A percentile compares a stretch with the other conserved stretches of the same genome.
Evolutionary conservation across 2,888 invertebrate species (phyloP).

Genomic region (Neoscelio sp.): DNA sequence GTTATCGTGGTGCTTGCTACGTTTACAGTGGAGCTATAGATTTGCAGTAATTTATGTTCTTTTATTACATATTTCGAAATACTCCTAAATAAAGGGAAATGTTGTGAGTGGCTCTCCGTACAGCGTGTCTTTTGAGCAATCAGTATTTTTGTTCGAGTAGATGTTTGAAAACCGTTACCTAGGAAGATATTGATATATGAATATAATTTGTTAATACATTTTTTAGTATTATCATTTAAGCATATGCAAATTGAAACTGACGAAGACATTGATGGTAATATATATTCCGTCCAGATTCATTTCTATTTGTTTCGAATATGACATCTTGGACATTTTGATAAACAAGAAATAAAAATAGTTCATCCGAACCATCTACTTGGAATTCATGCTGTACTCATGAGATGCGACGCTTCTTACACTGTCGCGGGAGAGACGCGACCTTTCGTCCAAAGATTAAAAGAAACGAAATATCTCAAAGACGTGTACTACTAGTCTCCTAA

Average conservation of each 20-base stretch:
- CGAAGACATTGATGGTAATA: no score
- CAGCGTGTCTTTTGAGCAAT: conserved; percentile 36
- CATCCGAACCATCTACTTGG: conserved; percentile 15
- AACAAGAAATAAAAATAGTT: not conserved
- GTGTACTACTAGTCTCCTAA: conserved; percentile 72
- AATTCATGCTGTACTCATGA: conserved; percentile 25
- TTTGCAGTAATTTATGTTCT: not conserved
- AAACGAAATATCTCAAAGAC: conserved; percentile 40
- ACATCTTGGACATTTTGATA: conserved; percentile 40
- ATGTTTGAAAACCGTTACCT: no score
- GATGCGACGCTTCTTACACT: conserved; percentile 51
- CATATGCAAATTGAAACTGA: no score
- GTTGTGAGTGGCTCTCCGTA: conserved; percentile 30
- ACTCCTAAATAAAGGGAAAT: conserved; percentile 16
- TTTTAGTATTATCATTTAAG: no score
- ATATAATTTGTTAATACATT: no score
- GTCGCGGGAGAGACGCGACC: conserved; percentile 43
- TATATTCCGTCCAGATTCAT: conserved; percentile 40
- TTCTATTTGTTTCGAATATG: conserved; percentile 62
- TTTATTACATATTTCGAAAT: conserved; percentile 9
- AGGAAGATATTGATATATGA: no score
- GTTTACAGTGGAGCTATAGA: conserved; percentile 17
- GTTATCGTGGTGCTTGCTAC: not conserved
- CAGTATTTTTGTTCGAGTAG: conserved; percentile 25
- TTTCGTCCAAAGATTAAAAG: conserved; percentile 47